Conservation (phyloP, 2,113 vertebrate species). For the Spermophilus dauricus region DNA sequence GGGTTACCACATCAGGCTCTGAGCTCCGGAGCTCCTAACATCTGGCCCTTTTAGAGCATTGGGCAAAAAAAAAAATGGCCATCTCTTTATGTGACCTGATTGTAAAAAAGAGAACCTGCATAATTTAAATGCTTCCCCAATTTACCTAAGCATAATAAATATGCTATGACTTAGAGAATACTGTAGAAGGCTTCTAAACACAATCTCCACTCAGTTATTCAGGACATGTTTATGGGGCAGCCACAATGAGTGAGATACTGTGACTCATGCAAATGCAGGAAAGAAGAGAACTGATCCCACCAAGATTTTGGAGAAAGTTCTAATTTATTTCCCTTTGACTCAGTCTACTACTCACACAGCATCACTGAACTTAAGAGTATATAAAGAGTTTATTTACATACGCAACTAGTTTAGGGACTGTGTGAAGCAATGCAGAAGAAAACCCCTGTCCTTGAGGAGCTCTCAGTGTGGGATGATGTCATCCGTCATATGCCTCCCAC, state of each 20-base stretch:
- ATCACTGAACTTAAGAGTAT: neutral
- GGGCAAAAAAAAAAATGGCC: neutral
- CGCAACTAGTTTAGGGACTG: neutral
- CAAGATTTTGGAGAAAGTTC: neutral
- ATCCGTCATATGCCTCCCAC: neutral
- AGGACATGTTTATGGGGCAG: neutral
- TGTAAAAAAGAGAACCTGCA: neutral
- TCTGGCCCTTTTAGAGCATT: neutral
- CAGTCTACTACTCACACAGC: neutral
- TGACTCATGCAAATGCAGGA: neutral
- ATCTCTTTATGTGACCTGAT: neutral
- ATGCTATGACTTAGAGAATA: neutral
- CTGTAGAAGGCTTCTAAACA: neutral
- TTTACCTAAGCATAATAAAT: neutral
- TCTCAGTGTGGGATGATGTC: neutral
- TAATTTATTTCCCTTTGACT: neutral
- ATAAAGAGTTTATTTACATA: neutral
- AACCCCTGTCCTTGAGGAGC: neutral
- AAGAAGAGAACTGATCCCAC: neutral
- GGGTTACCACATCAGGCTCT: neutral
- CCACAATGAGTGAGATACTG: neutral
- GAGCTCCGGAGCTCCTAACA: neutral
- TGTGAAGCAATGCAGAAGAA: neutral
- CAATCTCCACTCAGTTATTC: neutral
- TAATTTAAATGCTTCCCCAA: neutral